Base-by-base conservation (phyloP, 1,140 invertebrate species). In the Probaryconus sp. region DNA sequence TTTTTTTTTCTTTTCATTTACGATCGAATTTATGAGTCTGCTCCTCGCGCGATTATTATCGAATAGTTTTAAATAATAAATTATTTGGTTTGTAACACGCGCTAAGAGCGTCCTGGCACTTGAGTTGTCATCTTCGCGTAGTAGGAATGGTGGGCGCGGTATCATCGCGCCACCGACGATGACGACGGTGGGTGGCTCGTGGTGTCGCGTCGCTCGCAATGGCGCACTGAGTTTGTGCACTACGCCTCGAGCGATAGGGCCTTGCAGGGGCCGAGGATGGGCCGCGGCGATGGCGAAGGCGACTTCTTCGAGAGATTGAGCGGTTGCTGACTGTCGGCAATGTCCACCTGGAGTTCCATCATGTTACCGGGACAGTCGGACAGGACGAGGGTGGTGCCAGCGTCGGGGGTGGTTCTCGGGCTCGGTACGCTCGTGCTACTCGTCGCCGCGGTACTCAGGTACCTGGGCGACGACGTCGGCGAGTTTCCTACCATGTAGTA, bases 241-340 rank as follows among this genome's bases (percentile, higher is more conserved):
- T 90, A 91, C 85, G 90, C 90, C 79, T 91, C 90, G 75, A 91
- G 85, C 13, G 88, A 89, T 3, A 91, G 83, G 0, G 89, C 88
- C 73, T 90, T 91, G 80, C 87, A 88, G 4, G 83, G 78, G 13
- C 84, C 83, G 6, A 86, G 81, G 2, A 90, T 78, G 21, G 91
- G 91, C 70, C 90, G 87, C 9, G 92, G 92, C 61, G 92, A 92
- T 68, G 94, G 93, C 74, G 93, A 93, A 60, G 94, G 93, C 61
- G 94, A 94, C 85, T 96, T 96, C 88, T 95, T 96, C 77, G 94
- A 96, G 45, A 96, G 90, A 88, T 96, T 96, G 31, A 96, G 88
- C 24, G 95, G 94, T 82, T 95, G 94, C 72, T 93, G 93, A 55
- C 93, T 92, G 81, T 95, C 93, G 48, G 93, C 92, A 60, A 94